Percentiles rank a stretch among this genome's conserved stretches.
Evolutionary conservation across 2,113 vertebrate genomes (phyloP).

Genomic region (Cyanistes caeruleus): DNA sequence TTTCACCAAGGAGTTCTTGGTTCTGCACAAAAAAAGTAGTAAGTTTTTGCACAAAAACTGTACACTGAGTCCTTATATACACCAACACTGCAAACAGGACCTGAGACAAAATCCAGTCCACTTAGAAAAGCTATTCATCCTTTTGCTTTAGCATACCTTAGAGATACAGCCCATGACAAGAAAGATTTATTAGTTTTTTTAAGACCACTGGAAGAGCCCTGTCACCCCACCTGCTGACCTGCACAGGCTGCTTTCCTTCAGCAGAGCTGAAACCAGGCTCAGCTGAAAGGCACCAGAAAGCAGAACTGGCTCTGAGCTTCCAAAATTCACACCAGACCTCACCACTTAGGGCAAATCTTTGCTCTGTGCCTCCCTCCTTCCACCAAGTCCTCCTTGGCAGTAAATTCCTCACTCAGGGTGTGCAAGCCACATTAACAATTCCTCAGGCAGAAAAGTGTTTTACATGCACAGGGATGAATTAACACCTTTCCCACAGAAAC

Average conservation of each 20-base stretch:
- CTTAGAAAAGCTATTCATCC: neutral
- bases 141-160: neutral
- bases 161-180: neutral
- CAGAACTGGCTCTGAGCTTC: neutral
- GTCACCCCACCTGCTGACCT: accelerated
- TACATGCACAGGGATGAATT: neutral
- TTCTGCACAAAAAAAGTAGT: neutral
- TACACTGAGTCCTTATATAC: neutral
- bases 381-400: neutral
- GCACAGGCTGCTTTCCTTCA: neutral
- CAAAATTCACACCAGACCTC: neutral
- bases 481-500: neutral
- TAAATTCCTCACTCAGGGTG: neutral
- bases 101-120: neutral
- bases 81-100: neutral
- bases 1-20: neutral
- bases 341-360: neutral
- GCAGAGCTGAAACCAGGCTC: neutral
- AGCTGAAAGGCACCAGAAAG: neutral
- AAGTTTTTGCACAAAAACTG: neutral
- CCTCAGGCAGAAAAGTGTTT: neutral
- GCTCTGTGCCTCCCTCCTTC: neutral
- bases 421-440: neutral
- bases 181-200: neutral
- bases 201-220: neutral